Percentiles rank a stretch among this genome's conserved stretches.
Evolutionary conservation across 2,113 vertebrate genomes (phyloP).

Genomic region (Corapipo altera): DNA sequence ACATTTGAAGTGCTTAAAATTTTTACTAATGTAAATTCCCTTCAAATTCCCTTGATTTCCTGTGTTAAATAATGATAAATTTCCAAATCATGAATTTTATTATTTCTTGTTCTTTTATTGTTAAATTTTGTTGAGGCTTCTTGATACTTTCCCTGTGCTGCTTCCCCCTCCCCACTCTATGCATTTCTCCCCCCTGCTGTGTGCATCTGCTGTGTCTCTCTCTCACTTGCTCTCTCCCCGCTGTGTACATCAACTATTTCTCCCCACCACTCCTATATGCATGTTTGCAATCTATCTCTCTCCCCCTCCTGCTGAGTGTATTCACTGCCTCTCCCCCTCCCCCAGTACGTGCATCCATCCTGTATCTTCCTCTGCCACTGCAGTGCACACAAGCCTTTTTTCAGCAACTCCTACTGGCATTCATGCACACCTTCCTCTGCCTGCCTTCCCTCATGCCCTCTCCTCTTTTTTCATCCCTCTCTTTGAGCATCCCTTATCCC

Average conservation of each 20-base stretch:
- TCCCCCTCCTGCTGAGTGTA: constrained; percentile 39
- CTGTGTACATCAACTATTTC: constrained; percentile 62
- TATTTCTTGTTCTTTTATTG: constrained; percentile 18
- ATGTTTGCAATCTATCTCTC: constrained; percentile 26
- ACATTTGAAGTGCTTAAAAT: constrained; percentile 11
- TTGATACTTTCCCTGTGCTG: not conserved
- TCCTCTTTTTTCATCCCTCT: not conserved
- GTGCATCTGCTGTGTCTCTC: constrained; percentile 67
- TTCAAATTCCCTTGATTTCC: not conserved
- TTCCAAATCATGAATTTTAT: not conserved
- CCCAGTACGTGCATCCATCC: not conserved
- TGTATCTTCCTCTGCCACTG: not conserved
- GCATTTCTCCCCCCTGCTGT: constrained; percentile 56
- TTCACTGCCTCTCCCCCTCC: constrained; percentile 29
- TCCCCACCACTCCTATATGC: constrained; percentile 31
- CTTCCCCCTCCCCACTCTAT: not conserved
- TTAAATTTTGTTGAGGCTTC: not conserved
- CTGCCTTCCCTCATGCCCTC: not conserved
- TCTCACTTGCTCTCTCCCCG: constrained; percentile 38
- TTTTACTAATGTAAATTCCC: not conserved
- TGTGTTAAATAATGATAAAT: constrained; percentile 28
- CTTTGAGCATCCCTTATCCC: not conserved
- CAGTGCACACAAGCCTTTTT: not conserved
- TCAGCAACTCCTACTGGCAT: constrained; percentile 5
- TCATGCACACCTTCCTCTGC: not conserved